Evolutionary conservation across 2,113 vertebrate genomes (phyloP), one percentile per base, ranked within the genome.

Genomic region (Dinomys branickii): DNA sequence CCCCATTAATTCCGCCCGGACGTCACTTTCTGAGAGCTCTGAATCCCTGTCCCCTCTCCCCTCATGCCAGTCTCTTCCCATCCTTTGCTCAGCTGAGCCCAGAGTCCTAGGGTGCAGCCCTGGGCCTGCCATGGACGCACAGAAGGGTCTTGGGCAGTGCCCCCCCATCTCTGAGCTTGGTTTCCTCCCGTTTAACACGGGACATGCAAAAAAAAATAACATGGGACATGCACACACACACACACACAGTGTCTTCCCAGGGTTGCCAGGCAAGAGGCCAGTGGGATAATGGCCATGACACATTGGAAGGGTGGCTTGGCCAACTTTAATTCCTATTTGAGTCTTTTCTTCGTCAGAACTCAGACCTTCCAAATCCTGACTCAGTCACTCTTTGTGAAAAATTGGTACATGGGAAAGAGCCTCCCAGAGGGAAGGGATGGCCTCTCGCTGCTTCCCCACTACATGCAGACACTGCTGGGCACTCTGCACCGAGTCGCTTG

Each of bases 331-430:
- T 81, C 77, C 47, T 94, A 89, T n/a, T 97, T 77, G 73, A 87
- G 73, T 85, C 84, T 87, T 81, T 59, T 59, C 56, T 82, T 90
- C 11, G 1, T 90, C 59, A 59, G 85, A 92, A 96, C 26, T 17
- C 88, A 69, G 88, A 82, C 59, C 44, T 90, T 95, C 94, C 91
- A 86, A 94, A 58, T 75, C 44, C 44, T 69, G 87, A 83, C 30
- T 81, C 52, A 50, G 73, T 56, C 82, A n/a, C 41, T 69, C 65
- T 92, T 50, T 71, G 67, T 26, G 2, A 89, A 91, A 91, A 85
- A 83, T 22, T 35, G 35, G 3, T 5, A 33, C 75, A 13, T 54
- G 7, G 7, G 44, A 85, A 12, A 4, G n/a, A 65, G 63, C 33
- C 77, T 54, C 50, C 33, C 20, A 50, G 52, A 93, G 78, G 44